These are phyloP conservation scores for Eciton burchellii DNA, from an alignment of 1,140 invertebrate genomes.

Conservation along the genomic window DNA sequence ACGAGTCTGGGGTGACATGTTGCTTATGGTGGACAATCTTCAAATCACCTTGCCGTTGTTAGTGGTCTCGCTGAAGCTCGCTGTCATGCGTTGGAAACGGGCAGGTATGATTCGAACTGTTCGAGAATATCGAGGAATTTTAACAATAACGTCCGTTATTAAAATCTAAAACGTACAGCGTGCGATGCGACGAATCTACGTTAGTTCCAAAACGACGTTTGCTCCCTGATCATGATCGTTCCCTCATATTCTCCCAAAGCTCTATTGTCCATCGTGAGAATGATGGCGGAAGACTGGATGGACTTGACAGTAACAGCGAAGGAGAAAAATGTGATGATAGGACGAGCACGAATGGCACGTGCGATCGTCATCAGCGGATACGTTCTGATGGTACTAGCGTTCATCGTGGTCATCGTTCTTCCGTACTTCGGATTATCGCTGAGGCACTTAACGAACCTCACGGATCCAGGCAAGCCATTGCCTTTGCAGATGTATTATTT, in stretches of 20 bases:
- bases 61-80: neutral
- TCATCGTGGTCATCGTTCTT: neutral
- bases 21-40: slow-evolving; percentile 29
- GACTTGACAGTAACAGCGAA: slow-evolving; percentile 1
- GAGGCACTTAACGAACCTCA: neutral
- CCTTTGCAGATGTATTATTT: slow-evolving; percentile 37
- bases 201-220: neutral
- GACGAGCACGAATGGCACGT: neutral
- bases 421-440: slow-evolving; percentile 19
- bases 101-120: slow-evolving; percentile 19
- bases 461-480: neutral
- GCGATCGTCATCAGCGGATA: neutral
- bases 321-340: slow-evolving; percentile 35
- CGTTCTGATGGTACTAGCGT: neutral
- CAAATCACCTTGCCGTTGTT: slow-evolving; percentile 16
- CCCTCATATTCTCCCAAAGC: slow-evolving; percentile 3
- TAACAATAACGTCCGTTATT: too few species aligned
- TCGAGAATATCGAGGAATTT: too few species aligned
- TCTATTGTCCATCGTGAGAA: slow-evolving; percentile 12
- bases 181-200: neutral
- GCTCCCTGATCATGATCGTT: neutral
- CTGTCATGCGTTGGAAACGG: slow-evolving; percentile 18
- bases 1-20: neutral
- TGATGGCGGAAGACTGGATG: slow-evolving; percentile 58
- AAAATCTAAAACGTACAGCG: neutral